Evolutionary conservation across 1,140 invertebrate genomes (phyloP), one percentile per base, ranked within the genome.

Genomic region (Meteorus sp.): DNA sequence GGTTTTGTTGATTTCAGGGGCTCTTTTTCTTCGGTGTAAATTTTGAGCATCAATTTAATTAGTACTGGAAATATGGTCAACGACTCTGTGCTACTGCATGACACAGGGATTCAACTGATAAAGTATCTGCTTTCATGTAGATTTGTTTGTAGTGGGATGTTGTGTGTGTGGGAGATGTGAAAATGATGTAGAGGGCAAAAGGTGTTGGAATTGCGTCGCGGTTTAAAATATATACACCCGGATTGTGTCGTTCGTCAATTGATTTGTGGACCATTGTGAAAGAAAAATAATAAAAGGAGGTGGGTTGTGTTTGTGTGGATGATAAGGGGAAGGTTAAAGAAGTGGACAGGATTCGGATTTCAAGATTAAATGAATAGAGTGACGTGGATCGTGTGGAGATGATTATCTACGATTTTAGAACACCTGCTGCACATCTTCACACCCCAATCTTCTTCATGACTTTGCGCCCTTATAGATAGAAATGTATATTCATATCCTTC

Each of bases 391-490:
- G n/a, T n/a, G 35, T 39, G 35, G 17, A 39, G 35, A 39, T 44
- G 15, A 20, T 44, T 44, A 44, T 44, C 19, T 44, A 19, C 19
- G 41, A 19, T 13, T 44, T 44, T 44, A 44, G 19, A 19, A 44
- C 41, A 44, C 41, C 41, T 44, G 41, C 35, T 39, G 17, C 17
- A 39, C 35, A 15, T 44, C 41, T 44, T 44, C 41, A 44, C 41
- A 13, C 19, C 15, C 41, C 17, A 15, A n/a, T 15, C 13, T 39
- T 39, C 17, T 39, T 39, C 17, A 39, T 39, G 8, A n/a, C n/a
- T n/a, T n/a, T n/a, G n/a, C n/a, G n/a, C n/a, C n/a, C n/a, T n/a
- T n/a, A n/a, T n/a, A n/a, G n/a, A n/a, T n/a, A n/a, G n/a, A n/a
- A n/a, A n/a, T n/a, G n/a, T n/a, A n/a, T n/a, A n/a, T n/a, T n/a